Base-by-base conservation (phyloP, 2,113 vertebrate species). In the Arizona elegans region DNA sequence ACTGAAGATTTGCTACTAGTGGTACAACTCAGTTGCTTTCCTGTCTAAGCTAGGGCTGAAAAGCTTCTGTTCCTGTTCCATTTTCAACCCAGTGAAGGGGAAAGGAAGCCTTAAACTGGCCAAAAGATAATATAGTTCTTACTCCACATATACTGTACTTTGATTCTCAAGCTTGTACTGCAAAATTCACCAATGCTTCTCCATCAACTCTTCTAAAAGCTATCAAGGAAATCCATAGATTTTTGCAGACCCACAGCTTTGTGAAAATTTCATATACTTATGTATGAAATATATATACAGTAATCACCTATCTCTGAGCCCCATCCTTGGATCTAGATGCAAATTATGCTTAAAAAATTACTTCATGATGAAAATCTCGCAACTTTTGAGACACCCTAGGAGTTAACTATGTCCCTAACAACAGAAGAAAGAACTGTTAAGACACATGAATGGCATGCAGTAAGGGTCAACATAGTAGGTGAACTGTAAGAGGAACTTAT, bases 41-140 rank as follows among this genome's bases (percentile, higher is more conserved):
- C 92, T n/a, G 0, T 23, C 17, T 91, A 0, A 0, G 2, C 15
- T 70, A 11, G 21, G 24, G 50, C 12, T 89, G 38, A 24, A 81
- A 85, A 81, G 81, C 38, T 53, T 58, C 70, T 59, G 33, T 3
- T 13, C 3, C 7, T 0, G 24, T 0, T 17, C 17, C 15, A 1
- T 2, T 0, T 87, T 10, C 8, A 52, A 24, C 17, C 2, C 55
- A 5, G 0, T 5, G 0, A 9, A 1, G 52, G 23, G 55, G 87
- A 23, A 9, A 62, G 88, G 1, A 7, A 65, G 50, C 54, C 50
- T 29, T 3, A n/a, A 11, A 8, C 53, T 59, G n/a, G 13, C 43
- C 56, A 59, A 43, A 21, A 93, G 26, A 47, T 52, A 24, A 86
- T 38, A n/a, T 8, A 92, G 87, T 12, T 62, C 24, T 17, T 65